Evolutionary conservation across 2,888 invertebrate genomes (phyloP), one percentile per base, ranked within the genome.

Genomic region (Hirtodrosophila trivittata): DNA sequence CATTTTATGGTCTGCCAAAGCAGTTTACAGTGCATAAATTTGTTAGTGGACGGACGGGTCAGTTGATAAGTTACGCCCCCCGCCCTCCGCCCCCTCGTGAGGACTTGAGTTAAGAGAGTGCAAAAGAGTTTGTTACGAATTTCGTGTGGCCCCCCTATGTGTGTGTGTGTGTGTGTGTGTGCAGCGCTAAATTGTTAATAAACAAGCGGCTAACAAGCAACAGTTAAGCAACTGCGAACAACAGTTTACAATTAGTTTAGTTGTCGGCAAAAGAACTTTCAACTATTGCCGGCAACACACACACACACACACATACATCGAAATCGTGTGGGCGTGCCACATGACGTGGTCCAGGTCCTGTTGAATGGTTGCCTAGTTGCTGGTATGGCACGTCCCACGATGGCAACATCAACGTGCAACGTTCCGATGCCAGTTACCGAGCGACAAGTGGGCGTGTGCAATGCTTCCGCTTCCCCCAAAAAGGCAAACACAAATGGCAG

Each of bases 131-230:
- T 32, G 32, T 10, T 32, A 32, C 10, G 13, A 35, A 35, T n/a
- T 18, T 39, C 39, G 32, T 16, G 30, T 30, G 28, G 14, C 13
- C 10, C 18, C 14, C 10, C 42, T 13, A 26, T 14, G 26, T 28
- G 38, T 8, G 51, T 57, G 18, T 21, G 10, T 21, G 46, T 63
- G 63, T 60, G 56, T 21, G 62, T 64, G 52, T 67, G 66, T 65
- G 63, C 70, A 84, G 75, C 87, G 86, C 77, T 87, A 87, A 87
- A 87, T 87, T 87, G 87, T 87, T 87, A 82, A 87, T 87, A 87
- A 87, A 85, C 86, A 78, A 77, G 81, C 80, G 69, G 56, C 71
- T 82, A 82, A 86, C 86, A 85, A 83, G 80, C 85, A 70, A 76
- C 78, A 66, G 77, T 83, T 71, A 66, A 70, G 69, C 73, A 72